Percentiles rank a stretch among this genome's conserved stretches.
These are phyloP conservation scores for Phymastichus coffea DNA, from an alignment of 1,140 invertebrate genomes.

Conservation along the genomic window DNA sequence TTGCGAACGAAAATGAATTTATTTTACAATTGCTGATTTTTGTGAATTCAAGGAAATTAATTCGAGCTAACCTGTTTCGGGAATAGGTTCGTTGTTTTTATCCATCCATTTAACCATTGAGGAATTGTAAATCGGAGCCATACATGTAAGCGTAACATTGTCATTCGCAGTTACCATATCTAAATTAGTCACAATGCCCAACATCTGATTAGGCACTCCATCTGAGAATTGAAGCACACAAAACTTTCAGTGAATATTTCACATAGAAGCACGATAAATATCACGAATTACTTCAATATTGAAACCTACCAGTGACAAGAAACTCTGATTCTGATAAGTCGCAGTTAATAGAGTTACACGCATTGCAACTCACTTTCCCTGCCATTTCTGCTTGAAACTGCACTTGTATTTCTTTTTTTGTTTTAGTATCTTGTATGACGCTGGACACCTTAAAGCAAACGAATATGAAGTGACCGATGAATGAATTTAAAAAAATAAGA, in stretches of 20 bases:
- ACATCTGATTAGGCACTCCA: conserved; percentile 45
- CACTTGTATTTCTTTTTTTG: no score
- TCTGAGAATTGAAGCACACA: conserved; percentile 47
- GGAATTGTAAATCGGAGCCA: conserved; percentile 59
- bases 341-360: no score
- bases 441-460: no score
- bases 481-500: no score
- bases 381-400: no score
- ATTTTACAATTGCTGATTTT: not conserved
- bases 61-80: not conserved
- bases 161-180: conserved; percentile 57
- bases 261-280: not conserved
- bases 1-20: not conserved
- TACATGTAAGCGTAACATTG: conserved; percentile 56
- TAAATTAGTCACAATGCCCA: conserved; percentile 47
- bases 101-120: conserved; percentile 51
- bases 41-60: not conserved
- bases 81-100: conserved; percentile 12
- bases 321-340: no score
- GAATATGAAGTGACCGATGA: no score
- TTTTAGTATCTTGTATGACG: no score
- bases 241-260: conserved; percentile 31
- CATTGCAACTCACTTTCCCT: no score
- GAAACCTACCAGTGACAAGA: no score
- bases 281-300: no score